Conservation (phyloP, 2,113 vertebrate species). For the Hippopotamus amphibius region DNA sequence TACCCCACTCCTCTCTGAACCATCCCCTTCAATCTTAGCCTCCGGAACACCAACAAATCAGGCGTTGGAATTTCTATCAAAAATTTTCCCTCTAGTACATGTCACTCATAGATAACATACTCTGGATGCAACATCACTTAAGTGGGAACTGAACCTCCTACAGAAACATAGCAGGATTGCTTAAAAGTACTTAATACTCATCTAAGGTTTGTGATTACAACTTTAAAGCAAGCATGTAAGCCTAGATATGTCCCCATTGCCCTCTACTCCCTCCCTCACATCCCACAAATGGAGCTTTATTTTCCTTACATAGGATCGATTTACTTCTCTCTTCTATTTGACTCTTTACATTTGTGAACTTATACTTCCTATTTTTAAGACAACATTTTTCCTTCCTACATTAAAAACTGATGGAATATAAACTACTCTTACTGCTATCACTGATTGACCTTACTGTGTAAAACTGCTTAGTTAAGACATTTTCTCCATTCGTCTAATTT, state of each 20-base stretch:
- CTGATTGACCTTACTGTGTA: not conserved
- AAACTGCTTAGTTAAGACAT: not conserved
- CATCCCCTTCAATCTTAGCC: not conserved
- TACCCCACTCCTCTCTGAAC: not conserved
- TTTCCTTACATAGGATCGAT: not conserved
- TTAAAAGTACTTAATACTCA: not conserved
- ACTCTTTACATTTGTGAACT: not conserved
- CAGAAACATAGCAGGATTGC: not conserved
- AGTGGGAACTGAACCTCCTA: not conserved
- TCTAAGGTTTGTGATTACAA: not conserved
- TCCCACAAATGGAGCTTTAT: not conserved
- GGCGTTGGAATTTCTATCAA: not conserved
- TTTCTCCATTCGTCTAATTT: not conserved
- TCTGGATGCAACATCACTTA: not conserved
- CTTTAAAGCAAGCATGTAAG: not conserved
- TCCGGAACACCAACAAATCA: not conserved
- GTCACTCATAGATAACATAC: not conserved
- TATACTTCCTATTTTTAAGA: constrained; percentile 53
- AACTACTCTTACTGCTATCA: not conserved
- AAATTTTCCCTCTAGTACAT: not conserved
- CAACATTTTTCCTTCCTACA: not conserved
- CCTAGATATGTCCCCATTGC: not conserved
- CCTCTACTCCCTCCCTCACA: not conserved
- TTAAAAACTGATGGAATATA: not conserved
- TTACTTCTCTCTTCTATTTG: constrained; percentile 6